Percentiles rank a stretch among this genome's conserved stretches.
phyloP scores from a whole-genome alignment of 1,140 invertebrate species.

The Drosophila azteca region DNA sequence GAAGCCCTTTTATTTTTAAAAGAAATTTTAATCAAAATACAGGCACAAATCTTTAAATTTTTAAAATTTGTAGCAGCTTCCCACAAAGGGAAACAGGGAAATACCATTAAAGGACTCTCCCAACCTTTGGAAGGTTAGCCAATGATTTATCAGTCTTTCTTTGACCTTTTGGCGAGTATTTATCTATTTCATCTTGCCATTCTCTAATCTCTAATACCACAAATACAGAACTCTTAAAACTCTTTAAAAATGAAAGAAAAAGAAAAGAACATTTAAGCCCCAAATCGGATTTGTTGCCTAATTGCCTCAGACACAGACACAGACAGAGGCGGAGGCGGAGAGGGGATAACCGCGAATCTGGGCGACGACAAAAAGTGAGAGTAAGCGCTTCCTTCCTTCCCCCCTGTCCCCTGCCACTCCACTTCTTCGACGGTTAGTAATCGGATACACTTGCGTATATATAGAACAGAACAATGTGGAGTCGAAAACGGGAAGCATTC shows the following conservation, averaged over 20 bases:
- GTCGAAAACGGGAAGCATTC: conserved; percentile 23
- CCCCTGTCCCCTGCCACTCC: too few species aligned
- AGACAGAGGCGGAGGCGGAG: too few species aligned
- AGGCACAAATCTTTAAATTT: too few species aligned
- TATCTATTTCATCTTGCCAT: neutral
- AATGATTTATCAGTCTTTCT: too few species aligned
- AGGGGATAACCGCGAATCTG: conserved; percentile 25
- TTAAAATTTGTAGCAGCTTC: too few species aligned
- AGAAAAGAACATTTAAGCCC: conserved; percentile 11
- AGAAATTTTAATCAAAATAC: too few species aligned
- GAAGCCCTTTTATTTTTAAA: too few species aligned
- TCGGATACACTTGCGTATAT: conserved; percentile 17
- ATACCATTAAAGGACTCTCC: too few species aligned
- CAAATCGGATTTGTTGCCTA: conserved; percentile 25
- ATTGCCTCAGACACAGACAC: conserved; percentile 9
- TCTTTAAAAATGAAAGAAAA: neutral
- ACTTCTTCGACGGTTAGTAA: conserved; percentile 19
- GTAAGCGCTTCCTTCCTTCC: conserved; percentile 18
- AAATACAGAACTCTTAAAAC: too few species aligned
- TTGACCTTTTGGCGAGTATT: neutral
- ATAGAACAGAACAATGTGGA: conserved; percentile 12
- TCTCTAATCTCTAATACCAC: neutral
- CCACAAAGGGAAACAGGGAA: too few species aligned
- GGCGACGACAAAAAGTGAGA: conserved; percentile 7
- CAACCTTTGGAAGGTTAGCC: too few species aligned